Evolutionary conservation across 2,888 invertebrate genomes (phyloP).

Genomic region (Eudasyphora cyanicolor): DNA sequence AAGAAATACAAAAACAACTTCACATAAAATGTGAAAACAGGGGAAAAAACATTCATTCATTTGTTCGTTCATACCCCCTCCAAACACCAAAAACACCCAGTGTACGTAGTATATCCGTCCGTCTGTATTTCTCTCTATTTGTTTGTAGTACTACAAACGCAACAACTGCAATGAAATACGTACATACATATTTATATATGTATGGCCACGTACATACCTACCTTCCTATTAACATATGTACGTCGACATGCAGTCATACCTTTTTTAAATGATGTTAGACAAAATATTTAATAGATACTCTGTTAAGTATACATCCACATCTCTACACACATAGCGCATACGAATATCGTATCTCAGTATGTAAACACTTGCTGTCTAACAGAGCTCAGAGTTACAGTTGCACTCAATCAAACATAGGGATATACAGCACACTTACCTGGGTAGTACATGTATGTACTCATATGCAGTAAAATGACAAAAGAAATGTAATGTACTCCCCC

Average conservation of each 20-base stretch:
- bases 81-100: too few relatives aligned
- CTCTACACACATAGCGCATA: neutral
- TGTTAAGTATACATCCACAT: neutral
- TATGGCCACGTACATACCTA: neutral
- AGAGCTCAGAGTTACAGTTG: too few relatives aligned
- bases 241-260: neutral
- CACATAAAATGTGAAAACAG: neutral
- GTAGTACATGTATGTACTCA: too few relatives aligned
- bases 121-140: too few relatives aligned
- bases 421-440: too few relatives aligned
- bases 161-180: too few relatives aligned
- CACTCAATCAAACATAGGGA: too few relatives aligned
- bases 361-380: too few relatives aligned
- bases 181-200: too few relatives aligned
- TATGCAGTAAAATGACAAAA: neutral
- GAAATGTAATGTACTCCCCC: neutral
- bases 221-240: neutral
- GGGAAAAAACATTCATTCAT: neutral
- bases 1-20: neutral
- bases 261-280: neutral
- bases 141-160: too few relatives aligned
- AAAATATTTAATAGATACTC: neutral
- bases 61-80: neutral
- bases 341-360: too few relatives aligned
- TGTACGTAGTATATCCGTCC: too few relatives aligned